These are phyloP conservation scores for Percina caprodes DNA, from an alignment of 2,113 vertebrate species.

Conservation along the genomic window DNA sequence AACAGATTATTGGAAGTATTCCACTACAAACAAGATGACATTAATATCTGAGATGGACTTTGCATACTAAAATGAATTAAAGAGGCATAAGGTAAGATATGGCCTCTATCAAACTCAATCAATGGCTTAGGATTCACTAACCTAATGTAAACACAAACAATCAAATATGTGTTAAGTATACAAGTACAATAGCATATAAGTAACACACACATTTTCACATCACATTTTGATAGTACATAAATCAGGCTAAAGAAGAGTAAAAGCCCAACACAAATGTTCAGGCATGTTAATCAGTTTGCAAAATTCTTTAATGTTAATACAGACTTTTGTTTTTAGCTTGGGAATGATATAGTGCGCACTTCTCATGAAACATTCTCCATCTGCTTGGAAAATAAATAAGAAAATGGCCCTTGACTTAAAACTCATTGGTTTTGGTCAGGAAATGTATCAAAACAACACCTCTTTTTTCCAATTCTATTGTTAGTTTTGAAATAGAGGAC, in stretches of 20 bases:
- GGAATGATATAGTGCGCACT: background rate
- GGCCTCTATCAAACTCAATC: background rate
- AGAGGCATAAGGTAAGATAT: background rate
- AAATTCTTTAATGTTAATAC: background rate
- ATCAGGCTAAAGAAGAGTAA: background rate
- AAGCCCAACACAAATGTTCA: background rate
- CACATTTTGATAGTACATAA: background rate
- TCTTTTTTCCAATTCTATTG: background rate
- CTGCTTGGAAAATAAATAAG: background rate
- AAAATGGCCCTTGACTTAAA: constrained; percentile 1
- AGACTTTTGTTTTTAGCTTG: background rate
- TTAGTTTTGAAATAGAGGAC: background rate
- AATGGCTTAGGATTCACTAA: background rate
- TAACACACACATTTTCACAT: background rate
- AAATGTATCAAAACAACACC: constrained; percentile 1
- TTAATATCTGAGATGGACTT: background rate
- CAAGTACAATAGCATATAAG: background rate
- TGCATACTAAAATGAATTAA: background rate
- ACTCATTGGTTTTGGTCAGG: background rate
- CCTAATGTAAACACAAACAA: background rate
- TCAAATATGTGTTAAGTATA: background rate
- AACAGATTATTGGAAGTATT: constrained; percentile 39
- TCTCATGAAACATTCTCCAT: background rate
- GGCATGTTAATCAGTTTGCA: background rate
- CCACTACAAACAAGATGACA: background rate